Conservation (phyloP, 2,888 invertebrate genomes). For the Drosophila mimetica region DNA sequence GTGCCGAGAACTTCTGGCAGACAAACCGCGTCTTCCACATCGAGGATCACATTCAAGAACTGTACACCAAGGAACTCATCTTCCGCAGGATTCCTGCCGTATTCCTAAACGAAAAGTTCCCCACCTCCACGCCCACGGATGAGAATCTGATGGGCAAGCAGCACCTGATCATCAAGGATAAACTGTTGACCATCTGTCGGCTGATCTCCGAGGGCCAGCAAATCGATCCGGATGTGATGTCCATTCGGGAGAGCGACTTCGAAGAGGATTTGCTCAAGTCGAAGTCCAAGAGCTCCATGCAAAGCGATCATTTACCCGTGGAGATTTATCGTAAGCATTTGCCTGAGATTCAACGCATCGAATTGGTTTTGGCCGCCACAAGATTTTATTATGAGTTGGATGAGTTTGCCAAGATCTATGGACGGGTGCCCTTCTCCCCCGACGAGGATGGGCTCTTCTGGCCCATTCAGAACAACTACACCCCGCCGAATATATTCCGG, state of each 20-base stretch:
- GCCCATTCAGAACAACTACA: slow-evolving; percentile 78
- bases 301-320: slow-evolving; percentile 24
- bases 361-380: slow-evolving; percentile 69
- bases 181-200: slow-evolving; percentile 54
- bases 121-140: slow-evolving; percentile 75
- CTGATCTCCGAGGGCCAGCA: slow-evolving; percentile 32
- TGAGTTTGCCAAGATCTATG: slow-evolving; percentile 61
- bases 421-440: slow-evolving; percentile 47
- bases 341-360: slow-evolving; percentile 80
- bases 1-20: slow-evolving; percentile 56
- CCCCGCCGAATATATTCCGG: slow-evolving; percentile 71
- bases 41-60: slow-evolving; percentile 72
- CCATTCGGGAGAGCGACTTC: not conserved
- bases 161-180: slow-evolving; percentile 73
- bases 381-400: slow-evolving; percentile 71
- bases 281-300: not conserved
- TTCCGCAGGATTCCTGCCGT: slow-evolving; percentile 62
- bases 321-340: slow-evolving; percentile 61
- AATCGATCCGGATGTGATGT: not conserved
- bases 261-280: slow-evolving; percentile 1
- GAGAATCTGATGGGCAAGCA: slow-evolving; percentile 74
- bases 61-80: slow-evolving; percentile 65
- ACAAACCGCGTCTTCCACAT: slow-evolving; percentile 70
- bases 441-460: slow-evolving; percentile 76
- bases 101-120: slow-evolving; percentile 77